Evolutionary conservation across 2,888 invertebrate species (phyloP), one percentile per base, ranked within the genome.

Genomic region (Linnaemya tessellans): DNA sequence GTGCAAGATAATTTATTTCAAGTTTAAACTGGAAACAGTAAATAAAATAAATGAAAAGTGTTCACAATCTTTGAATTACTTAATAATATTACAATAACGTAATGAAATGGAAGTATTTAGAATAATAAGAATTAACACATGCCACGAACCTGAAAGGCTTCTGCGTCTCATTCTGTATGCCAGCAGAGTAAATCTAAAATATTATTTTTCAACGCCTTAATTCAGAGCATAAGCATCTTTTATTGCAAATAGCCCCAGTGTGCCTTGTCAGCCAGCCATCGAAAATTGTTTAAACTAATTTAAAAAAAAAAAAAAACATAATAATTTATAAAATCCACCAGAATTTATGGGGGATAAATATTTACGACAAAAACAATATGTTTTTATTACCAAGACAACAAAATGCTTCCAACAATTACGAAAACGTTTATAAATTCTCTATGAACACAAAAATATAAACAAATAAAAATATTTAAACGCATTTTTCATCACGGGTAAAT

Each of bases 391-490:
- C 18, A 64, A 64, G 15, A n/a, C 22, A 43, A 22, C 43, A 43
- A 25, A n/a, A n/a, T 25, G 2, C 13, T 43, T 43, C 43, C 64
- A 15, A 43, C 64, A 64, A 64, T 64, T 25, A 64, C 20, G 15
- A 41, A 22, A 64, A 11, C 43, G 30, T 30, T 3, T 30, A 30
- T 30, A 30, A 11, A 62, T 35, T 20, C 22, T 25, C 46, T 46
- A 25, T 65, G 22, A 20, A 18, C 13, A 20, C 35, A 67, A 51
- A 43, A 65, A 49, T 51, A 20, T 54, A 68, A 68, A 68, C 38
- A 68, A 68, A 38, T 68, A 54, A 68, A 68, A 22, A 38, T 22
- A 10, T 38, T 54, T 54, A 38, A 49, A 68, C 51, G 51, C 38
- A 68, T 68, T 54, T 68, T 20, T 43, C 43, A 51, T 15, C n/a